phyloP scores from a whole-genome alignment of 2,113 vertebrate species.

The Atrichornis clamosus region DNA sequence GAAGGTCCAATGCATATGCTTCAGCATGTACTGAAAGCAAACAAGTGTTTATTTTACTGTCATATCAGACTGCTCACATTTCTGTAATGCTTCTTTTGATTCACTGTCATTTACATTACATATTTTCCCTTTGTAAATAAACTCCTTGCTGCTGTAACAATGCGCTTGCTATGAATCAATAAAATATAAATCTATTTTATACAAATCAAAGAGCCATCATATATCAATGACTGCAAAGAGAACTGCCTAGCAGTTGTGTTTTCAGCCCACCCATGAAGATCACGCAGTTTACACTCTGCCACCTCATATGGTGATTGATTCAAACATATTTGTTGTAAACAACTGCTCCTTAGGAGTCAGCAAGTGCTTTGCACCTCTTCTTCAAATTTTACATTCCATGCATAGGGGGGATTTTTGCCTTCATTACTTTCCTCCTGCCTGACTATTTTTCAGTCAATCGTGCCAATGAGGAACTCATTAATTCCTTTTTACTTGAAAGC shows the following conservation, averaged over 20 bases:
- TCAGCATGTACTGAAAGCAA: not conserved
- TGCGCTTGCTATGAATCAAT: not conserved
- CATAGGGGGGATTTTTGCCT: not conserved
- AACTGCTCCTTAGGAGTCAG: not conserved
- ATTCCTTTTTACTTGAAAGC: not conserved
- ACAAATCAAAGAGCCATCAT: not conserved
- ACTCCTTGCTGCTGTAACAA: conserved; percentile 7
- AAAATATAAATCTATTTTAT: conserved; percentile 15
- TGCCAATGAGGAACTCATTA: not conserved
- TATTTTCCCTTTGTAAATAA: conserved; percentile 20
- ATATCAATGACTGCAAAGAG: not conserved
- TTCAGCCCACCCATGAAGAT: not conserved
- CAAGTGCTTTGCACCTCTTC: not conserved
- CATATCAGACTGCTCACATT: not conserved
- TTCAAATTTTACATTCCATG: not conserved
- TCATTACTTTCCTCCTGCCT: not conserved
- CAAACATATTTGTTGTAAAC: not conserved
- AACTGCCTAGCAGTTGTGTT: not conserved
- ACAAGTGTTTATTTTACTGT: not conserved
- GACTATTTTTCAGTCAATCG: not conserved
- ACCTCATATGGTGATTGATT: not conserved
- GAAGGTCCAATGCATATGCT: not conserved
- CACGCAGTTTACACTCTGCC: not conserved
- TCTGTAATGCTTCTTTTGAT: not conserved
- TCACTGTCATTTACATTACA: not conserved